These are phyloP conservation scores for Abramis brama DNA, from an alignment of 2,113 vertebrate species.

Conservation along the genomic window DNA sequence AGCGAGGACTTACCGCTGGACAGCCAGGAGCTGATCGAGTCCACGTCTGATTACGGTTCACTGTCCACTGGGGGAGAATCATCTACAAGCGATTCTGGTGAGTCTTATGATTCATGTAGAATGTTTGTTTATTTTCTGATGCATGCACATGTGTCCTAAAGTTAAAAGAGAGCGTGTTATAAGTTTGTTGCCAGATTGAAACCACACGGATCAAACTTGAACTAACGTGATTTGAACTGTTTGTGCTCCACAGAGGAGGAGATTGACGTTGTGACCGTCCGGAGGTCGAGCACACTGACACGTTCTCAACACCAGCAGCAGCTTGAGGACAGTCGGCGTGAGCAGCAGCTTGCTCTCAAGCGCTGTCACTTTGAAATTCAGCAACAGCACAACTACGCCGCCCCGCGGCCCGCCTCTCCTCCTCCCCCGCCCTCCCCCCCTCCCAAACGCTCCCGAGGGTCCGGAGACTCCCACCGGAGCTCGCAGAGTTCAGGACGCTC, in stretches of 20 bases:
- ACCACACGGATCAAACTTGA: not conserved
- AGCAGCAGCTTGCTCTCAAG: slow-evolving; percentile 60
- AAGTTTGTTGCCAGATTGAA: not conserved
- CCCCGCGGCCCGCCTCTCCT: slow-evolving; percentile 74
- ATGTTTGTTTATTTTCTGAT: not conserved
- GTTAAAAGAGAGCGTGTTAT: not conserved
- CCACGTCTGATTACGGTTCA: slow-evolving; percentile 74
- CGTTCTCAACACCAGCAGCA: slow-evolving; percentile 54
- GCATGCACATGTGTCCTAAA: too few species aligned
- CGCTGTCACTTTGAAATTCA: slow-evolving; percentile 76
- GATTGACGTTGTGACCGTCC: slow-evolving; percentile 80
- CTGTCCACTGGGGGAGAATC: slow-evolving; percentile 69
- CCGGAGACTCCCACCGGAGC: slow-evolving; percentile 53
- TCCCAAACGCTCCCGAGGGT: slow-evolving; percentile 65
- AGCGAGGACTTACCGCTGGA: slow-evolving; percentile 58
- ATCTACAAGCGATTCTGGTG: slow-evolving; percentile 78
- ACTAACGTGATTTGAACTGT: not conserved
- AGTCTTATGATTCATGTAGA: slow-evolving; percentile 47
- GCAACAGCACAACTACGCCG: slow-evolving; percentile 81
- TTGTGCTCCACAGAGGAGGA: slow-evolving; percentile 75
- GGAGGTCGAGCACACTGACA: slow-evolving; percentile 55
- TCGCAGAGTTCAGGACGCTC: slow-evolving; percentile 49
- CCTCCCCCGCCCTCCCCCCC: slow-evolving; percentile 19
- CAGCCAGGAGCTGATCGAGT: slow-evolving; percentile 64
- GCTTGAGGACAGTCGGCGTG: slow-evolving; percentile 47